Evolutionary conservation across 2,797 vertebrate species (phyloP).

Genomic region (Poecilia gillii): DNA sequence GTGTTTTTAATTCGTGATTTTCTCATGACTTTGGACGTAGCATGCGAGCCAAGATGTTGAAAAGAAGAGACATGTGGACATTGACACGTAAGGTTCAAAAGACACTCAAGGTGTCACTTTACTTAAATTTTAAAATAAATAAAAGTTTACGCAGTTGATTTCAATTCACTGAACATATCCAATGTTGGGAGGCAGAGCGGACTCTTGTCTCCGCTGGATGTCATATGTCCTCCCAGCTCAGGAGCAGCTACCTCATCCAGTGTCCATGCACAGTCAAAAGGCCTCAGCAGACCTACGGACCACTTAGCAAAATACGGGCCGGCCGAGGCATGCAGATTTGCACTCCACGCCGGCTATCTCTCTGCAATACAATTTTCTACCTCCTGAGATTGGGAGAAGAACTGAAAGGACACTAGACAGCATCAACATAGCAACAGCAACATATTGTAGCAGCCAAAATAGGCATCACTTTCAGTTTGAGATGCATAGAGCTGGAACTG

Average conservation of each 20-base stretch:
- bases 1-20: constrained; percentile 24
- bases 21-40: constrained; percentile 31
- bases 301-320: constrained; percentile 53
- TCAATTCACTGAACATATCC: constrained; percentile 74
- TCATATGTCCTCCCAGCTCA: constrained; percentile 75
- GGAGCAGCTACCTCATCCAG: constrained; percentile 70
- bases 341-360: constrained; percentile 54
- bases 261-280: constrained; percentile 72
- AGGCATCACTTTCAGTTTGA: constrained; percentile 75
- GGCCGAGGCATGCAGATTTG: constrained; percentile 48
- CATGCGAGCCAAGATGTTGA: constrained; percentile 5
- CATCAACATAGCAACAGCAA: constrained; percentile 76
- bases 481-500: constrained; percentile 78
- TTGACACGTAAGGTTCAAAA: constrained; percentile 73
- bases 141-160: constrained; percentile 77
- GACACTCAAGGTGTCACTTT: constrained; percentile 80
- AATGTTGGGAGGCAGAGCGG: constrained; percentile 65
- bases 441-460: constrained; percentile 75
- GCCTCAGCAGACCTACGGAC: constrained; percentile 57
- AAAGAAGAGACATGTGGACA: constrained; percentile 61
- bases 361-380: constrained; percentile 65
- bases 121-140: constrained; percentile 79
- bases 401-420: constrained; percentile 79
- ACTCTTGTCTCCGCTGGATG: constrained; percentile 61
- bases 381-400: constrained; percentile 79